A percentile compares a stretch with the other conserved stretches of the same genome.
Conservation (phyloP, 37 sponge, comb jelly and placozoan species). For the Axinella damicornis region DNA sequence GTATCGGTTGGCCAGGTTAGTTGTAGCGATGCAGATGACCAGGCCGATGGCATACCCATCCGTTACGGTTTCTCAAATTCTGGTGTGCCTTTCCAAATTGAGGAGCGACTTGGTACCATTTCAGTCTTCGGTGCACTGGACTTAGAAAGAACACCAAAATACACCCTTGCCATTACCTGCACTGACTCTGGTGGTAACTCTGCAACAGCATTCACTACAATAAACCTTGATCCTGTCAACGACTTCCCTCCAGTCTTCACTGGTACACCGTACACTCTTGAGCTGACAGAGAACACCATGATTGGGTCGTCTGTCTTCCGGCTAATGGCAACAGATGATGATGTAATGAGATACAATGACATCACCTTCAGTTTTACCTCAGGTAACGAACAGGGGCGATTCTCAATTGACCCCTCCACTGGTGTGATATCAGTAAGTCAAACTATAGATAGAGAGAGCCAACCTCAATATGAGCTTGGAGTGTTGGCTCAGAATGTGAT, state of each 20-base stretch:
- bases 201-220: constrained; percentile 27
- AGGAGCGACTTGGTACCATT: constrained; percentile 29
- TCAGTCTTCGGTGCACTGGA: constrained; percentile 36
- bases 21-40: constrained; percentile 68
- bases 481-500: constrained; percentile 57
- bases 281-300: constrained; percentile 27
- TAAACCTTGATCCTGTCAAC: constrained; percentile 70
- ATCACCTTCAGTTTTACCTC: constrained; percentile 44
- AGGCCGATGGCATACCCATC: constrained; percentile 9
- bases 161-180: constrained; percentile 51
- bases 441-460: constrained; percentile 59
- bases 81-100: constrained; percentile 26
- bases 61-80: not conserved
- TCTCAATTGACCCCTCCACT: constrained; percentile 37
- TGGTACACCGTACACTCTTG: constrained; percentile 8
- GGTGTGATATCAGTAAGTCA: constrained; percentile 31
- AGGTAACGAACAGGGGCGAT: constrained; percentile 49
- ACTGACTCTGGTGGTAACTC: constrained; percentile 46
- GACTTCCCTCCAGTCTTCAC: constrained; percentile 63
- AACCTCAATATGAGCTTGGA: constrained; percentile 20
- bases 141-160: constrained; percentile 4
- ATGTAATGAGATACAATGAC: constrained; percentile 29
- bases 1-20: constrained; percentile 4
- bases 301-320: constrained; percentile 26
- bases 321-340: constrained; percentile 68